These are phyloP conservation scores for Craniophora ligustri DNA, from an alignment of 2,888 invertebrate species.

Conservation along the genomic window DNA sequence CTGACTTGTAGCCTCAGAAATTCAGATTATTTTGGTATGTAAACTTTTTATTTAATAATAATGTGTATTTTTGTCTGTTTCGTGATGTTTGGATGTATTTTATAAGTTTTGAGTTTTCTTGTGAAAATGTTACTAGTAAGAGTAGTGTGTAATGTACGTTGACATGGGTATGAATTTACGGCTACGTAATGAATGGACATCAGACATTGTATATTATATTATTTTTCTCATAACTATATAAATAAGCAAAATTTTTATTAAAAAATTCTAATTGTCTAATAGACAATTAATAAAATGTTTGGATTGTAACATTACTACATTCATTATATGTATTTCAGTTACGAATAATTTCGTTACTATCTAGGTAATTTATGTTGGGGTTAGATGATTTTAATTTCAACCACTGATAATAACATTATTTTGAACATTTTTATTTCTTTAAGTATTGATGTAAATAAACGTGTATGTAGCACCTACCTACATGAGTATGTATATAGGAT, in stretches of 20 bases:
- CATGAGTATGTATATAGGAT: conserved; percentile 48
- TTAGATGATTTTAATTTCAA: conserved; percentile 7
- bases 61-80: background rate
- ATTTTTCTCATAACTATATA: too few species aligned
- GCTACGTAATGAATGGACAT: conserved; percentile 2
- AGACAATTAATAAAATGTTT: too few species aligned
- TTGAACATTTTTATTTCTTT: conserved; percentile 22
- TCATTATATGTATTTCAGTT: too few species aligned
- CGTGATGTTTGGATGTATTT: background rate
- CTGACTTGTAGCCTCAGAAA: background rate
- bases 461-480: conserved; percentile 44
- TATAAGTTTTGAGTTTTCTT: background rate
- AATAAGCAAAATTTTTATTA: too few species aligned
- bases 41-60: too few species aligned
- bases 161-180: conserved; percentile 2
- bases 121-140: background rate
- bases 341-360: too few species aligned
- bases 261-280: too few species aligned
- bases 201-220: background rate
- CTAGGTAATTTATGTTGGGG: conserved; percentile 13
- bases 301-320: background rate
- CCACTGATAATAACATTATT: conserved; percentile 12
- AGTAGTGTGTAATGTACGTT: conserved; percentile 5
- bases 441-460: conserved; percentile 53
- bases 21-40: too few species aligned